Percentiles rank a stretch among this genome's conserved stretches.
Evolutionary conservation across 2,888 invertebrate genomes (phyloP).

Genomic region (Mamestra brassicae): DNA sequence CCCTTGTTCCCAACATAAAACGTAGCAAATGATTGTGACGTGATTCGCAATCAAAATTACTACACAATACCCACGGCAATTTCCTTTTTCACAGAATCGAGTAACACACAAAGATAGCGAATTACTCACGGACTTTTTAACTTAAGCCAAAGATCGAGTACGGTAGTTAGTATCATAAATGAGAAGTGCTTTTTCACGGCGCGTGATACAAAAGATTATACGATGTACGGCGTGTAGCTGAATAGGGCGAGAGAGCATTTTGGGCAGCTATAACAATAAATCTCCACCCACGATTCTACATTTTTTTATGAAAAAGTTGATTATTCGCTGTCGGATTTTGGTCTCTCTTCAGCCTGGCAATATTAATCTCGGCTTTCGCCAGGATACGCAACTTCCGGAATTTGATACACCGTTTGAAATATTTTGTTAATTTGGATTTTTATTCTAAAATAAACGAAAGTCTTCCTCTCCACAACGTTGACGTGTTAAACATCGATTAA

Average conservation of each 20-base stretch:
- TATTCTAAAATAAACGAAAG: not conserved
- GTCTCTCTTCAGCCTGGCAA: conserved; percentile 16
- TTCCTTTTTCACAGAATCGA: conserved; percentile 41
- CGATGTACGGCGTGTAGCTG: conserved; percentile 39
- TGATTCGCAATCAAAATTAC: conserved; percentile 72
- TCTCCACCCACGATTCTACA: conserved; percentile 40
- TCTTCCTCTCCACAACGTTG: not conserved
- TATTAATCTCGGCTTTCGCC: conserved; percentile 33
- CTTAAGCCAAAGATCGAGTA: conserved; percentile 49
- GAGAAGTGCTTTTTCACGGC: conserved; percentile 53
- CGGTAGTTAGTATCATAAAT: conserved; percentile 57
- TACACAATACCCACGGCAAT: conserved; percentile 47
- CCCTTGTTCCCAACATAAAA: conserved; percentile 72
- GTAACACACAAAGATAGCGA: conserved; percentile 38
- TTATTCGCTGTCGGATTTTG: conserved; percentile 34
- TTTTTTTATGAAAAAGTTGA: conserved; percentile 48
- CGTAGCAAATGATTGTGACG: conserved; percentile 72
- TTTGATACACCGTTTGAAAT: conserved; percentile 13
- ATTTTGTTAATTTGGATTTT: not conserved
- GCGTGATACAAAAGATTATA: conserved; percentile 56
- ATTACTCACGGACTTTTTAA: conserved; percentile 48
- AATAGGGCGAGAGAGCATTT: conserved; percentile 46
- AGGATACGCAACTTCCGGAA: conserved; percentile 23
- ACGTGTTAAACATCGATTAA: not conserved
- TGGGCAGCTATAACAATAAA: conserved; percentile 56